phyloP scores from a whole-genome alignment of 2,888 invertebrate species.

The Zootermopsis nevadensis region DNA sequence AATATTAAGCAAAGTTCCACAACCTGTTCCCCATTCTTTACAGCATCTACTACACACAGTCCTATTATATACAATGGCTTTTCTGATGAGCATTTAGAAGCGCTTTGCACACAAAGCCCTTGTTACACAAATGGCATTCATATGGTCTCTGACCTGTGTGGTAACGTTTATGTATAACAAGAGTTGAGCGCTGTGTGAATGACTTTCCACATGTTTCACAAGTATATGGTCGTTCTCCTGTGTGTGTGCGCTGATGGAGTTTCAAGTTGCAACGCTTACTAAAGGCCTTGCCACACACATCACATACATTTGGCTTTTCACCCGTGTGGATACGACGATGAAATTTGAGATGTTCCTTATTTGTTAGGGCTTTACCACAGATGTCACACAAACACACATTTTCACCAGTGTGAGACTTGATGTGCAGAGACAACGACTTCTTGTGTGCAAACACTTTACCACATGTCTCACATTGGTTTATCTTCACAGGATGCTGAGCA shows the following conservation, averaged over 20 bases:
- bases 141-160: slow-evolving; percentile 66
- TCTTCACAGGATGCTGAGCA: slow-evolving; percentile 57
- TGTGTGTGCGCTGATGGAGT: slow-evolving; percentile 64
- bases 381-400: slow-evolving; percentile 51
- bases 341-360: slow-evolving; percentile 66
- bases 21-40: not conserved
- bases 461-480: slow-evolving; percentile 63
- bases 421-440: slow-evolving; percentile 49
- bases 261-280: slow-evolving; percentile 63
- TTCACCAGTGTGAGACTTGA: slow-evolving; percentile 56
- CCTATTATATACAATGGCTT: slow-evolving; percentile 43
- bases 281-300: slow-evolving; percentile 65
- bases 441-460: slow-evolving; percentile 55
- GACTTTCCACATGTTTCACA: slow-evolving; percentile 66
- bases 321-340: slow-evolving; percentile 69
- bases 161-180: slow-evolving; percentile 66
- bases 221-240: slow-evolving; percentile 66
- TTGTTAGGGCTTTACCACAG: slow-evolving; percentile 61
- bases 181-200: slow-evolving; percentile 67
- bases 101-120: slow-evolving; percentile 64
- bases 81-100: slow-evolving; percentile 62
- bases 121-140: slow-evolving; percentile 62
- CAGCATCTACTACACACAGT: not conserved
- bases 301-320: slow-evolving; percentile 67
- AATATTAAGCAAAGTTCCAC: not conserved